Base-by-base conservation (phyloP, 2,113 vertebrate genomes). In the Mus pahari region DNA sequence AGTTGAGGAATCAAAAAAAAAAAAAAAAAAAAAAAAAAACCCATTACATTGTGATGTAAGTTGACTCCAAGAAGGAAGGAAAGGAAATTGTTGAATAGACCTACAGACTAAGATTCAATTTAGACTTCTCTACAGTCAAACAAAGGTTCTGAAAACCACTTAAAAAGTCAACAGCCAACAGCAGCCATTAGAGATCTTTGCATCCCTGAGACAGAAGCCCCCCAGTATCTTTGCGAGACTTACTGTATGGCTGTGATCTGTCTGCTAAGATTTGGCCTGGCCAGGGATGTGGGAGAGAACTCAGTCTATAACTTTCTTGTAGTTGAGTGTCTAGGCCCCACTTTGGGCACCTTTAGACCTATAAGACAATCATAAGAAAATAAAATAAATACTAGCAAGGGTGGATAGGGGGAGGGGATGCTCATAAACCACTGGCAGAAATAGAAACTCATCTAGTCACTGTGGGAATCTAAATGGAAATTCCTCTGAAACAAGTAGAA, bases 181-280 rank as follows among this genome's bases (percentile, higher is more conserved):
- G 19, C 14, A 77, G 39, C 7, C 62, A 22, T 58, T 74, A 31
- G 53, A 33, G 12, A 73, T 60, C 42, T 7, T 24, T 8, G 4
- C 5, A 73, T 48, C 39, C 39, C 60, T 60, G 45, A 28, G 84
- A 26, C 64, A 64, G 8, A 8, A 28, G 28, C 4, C n/a, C 62
- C 33, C 50, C 12, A 16, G 39, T 0, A 3, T 62, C 26, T 19
- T 42, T 36, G 36, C 22, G 9, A 3, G 2, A 8, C 4, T 9
- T 33, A 6, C 33, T 68, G 16, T 1, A 3, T 5, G 53, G 48
- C 22, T 31, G 5, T 4, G 4, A 45, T 28, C 58, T 66, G 12
- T 53, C 20, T 60, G 5, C 22, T 0, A 0, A 26, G 68, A 22
- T 1, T 0, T 2, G 12, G 28, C 22, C 83, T 11, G 19, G 74